phyloP scores from a whole-genome alignment of 2,797 vertebrate genomes.

The Hypotaenidia philippensis region DNA sequence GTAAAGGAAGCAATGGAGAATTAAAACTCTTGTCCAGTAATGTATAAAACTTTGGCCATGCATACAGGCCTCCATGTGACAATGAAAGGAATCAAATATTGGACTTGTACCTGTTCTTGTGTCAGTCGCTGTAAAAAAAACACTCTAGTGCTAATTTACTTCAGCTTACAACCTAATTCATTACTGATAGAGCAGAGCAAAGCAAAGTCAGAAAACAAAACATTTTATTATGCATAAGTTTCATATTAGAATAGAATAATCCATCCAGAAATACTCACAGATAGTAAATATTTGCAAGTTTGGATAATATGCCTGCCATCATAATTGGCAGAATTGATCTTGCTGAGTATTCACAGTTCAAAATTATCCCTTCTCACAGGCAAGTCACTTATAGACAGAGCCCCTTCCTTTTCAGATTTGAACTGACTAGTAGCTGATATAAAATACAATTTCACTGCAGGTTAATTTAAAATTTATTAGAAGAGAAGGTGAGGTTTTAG shows the following conservation, averaged over 20 bases:
- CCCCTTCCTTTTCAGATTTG: neutral
- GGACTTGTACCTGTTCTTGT: neutral
- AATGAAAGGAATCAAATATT: neutral
- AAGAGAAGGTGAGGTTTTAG: neutral
- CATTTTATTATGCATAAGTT: neutral
- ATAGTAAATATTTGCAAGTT: constrained; percentile 40
- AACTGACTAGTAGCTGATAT: neutral
- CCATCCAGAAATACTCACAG: neutral
- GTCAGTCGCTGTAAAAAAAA: neutral
- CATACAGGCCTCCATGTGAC: neutral
- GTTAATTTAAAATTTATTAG: constrained; percentile 46
- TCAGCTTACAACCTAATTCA: neutral
- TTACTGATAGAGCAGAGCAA: neutral
- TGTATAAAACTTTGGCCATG: neutral
- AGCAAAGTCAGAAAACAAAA: constrained; percentile 3
- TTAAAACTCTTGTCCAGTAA: neutral
- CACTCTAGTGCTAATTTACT: neutral
- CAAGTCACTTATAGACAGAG: neutral
- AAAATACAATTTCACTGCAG: neutral
- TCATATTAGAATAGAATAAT: constrained; percentile 7
- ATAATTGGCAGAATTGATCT: constrained; percentile 18
- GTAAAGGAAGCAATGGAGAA: neutral
- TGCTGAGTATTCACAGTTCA: constrained; percentile 1
- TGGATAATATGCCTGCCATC: neutral
- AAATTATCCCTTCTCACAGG: neutral